Conservation (phyloP, 2,888 invertebrate genomes). For the Argyra leucocephala region DNA sequence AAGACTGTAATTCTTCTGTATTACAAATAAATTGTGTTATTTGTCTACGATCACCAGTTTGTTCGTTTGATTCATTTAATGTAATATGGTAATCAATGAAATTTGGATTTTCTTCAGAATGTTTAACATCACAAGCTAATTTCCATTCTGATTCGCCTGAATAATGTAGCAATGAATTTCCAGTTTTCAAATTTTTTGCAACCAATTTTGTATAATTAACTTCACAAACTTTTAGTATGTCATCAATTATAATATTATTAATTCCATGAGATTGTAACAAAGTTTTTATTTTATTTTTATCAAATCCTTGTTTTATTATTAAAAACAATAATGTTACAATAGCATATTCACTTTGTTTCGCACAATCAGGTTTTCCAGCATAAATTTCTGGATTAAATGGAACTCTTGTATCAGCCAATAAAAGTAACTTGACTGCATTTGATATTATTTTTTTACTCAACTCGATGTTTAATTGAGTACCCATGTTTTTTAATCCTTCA, state of each 20-base stretch:
- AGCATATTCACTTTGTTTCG: constrained; percentile 41
- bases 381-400: constrained; percentile 42
- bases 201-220: constrained; percentile 36
- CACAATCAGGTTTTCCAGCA: constrained; percentile 36
- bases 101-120: constrained; percentile 37
- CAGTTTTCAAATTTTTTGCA: constrained; percentile 34
- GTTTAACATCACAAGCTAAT: constrained; percentile 39
- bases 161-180: constrained; percentile 37
- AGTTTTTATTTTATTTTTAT: constrained; percentile 31
- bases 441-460: constrained; percentile 37
- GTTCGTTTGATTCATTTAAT: constrained; percentile 36
- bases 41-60: constrained; percentile 35
- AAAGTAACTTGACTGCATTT: constrained; percentile 37
- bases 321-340: constrained; percentile 36
- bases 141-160: constrained; percentile 40
- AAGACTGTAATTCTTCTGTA: constrained; percentile 41
- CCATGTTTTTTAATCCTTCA: constrained; percentile 36
- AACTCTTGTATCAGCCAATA: constrained; percentile 40
- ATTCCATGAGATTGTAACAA: constrained; percentile 33
- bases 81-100: constrained; percentile 38
- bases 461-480: constrained; percentile 31
- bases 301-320: constrained; percentile 36
- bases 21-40: constrained; percentile 41
- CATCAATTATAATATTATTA: constrained; percentile 30
- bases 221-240: constrained; percentile 36